Evolutionary conservation across 2,113 vertebrate species (phyloP), one percentile per base, ranked within the genome.

Genomic region (Phalacrocorax carbo): DNA sequence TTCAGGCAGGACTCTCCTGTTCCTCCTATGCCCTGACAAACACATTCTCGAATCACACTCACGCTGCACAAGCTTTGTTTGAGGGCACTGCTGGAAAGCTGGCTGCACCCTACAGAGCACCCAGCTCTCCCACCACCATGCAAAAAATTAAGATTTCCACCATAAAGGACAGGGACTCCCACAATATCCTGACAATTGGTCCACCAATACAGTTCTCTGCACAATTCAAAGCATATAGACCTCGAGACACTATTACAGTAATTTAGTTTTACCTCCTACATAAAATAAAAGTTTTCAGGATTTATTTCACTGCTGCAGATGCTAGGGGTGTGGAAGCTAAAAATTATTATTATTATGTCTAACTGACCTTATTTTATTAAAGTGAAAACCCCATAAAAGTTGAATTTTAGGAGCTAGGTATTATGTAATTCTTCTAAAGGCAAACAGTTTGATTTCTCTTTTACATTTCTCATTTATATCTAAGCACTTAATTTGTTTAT

Each of bases 71-170:
- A 40, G 9, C 29, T 70, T 7, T 62, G 38, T 11, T 21, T 58
- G 27, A 75, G n/a, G 10, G 68, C 27, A 22, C 16, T 21, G 20
- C 2, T 57, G 42, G 60, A 70, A 93, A 70, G 25, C 30, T 48
- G 34, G 10, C n/a, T 40, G 11, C 34, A 49, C 13, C 6, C 32
- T 21, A 29, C 21, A 30, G 52, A 55, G n/a, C 14, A 51, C 48
- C 7, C 44, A 64, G 21, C 6, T 83, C 6, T 65, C 5, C 1
- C 23, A 2, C 5, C 1, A 2, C 36, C 15, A 23, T 15, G 8
- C 0, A 0, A 87, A 52, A 82, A 9, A 25, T 9, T n/a, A 58
- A 49, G 17, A 17, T 44, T 88, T 30, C 14, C 25, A 29, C 49
- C 13, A 30, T 34, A 44, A 85, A 82, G 46, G 13, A 60, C 27